These are phyloP conservation scores for Clistopyga incitator DNA, from an alignment of 2,888 invertebrate genomes.

Conservation along the genomic window DNA sequence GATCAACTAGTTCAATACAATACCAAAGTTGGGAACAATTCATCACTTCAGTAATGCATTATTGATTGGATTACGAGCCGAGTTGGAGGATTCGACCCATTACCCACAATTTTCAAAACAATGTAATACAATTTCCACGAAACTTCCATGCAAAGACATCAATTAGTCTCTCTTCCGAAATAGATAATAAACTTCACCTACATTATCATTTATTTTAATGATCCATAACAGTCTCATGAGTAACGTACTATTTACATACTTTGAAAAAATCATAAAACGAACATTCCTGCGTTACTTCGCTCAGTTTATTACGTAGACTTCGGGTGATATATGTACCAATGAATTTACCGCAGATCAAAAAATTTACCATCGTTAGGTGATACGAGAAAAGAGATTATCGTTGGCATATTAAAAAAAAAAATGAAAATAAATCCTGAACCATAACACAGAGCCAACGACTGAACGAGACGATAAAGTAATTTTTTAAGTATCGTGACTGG, in stretches of 20 bases:
- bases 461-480: conserved; percentile 9
- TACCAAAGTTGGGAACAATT: not conserved
- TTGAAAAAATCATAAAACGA: not conserved
- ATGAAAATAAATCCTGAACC: not conserved
- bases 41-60: not conserved
- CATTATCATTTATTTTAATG: not conserved
- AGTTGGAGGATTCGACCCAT: not conserved
- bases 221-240: not conserved
- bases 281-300: not conserved
- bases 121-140: not conserved
- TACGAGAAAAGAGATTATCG: not conserved
- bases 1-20: not conserved
- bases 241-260: not conserved
- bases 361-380: not conserved
- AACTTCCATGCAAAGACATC: not conserved
- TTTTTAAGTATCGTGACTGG: not conserved
- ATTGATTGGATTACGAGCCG: not conserved
- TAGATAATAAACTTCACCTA: not conserved
- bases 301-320: not conserved
- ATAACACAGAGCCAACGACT: not conserved
- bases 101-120: not conserved
- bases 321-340: not conserved
- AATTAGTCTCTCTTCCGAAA: not conserved
- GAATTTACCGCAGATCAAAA: not conserved
- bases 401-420: not conserved